Conservation (phyloP, 92 coral and sea anemone genomes). For the Heteractis magnifica region DNA sequence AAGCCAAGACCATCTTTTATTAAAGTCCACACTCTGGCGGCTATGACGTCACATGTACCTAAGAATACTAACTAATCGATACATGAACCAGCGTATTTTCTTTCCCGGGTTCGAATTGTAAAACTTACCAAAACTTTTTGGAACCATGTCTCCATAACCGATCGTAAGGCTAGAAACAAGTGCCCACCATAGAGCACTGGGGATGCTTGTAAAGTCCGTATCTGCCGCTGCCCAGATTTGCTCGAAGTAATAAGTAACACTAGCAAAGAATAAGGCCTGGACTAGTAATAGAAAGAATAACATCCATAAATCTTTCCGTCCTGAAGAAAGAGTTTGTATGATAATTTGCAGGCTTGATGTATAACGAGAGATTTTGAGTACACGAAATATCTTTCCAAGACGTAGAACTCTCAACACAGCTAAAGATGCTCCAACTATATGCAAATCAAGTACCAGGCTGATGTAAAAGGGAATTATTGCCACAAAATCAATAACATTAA, state of each 20-base stretch:
- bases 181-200: constrained; percentile 61
- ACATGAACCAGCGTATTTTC: too few species aligned
- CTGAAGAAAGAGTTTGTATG: constrained; percentile 36
- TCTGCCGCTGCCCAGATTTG: constrained; percentile 43
- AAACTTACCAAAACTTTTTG: constrained; percentile 44
- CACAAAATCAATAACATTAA: constrained; percentile 52
- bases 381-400: constrained; percentile 44
- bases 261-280: constrained; percentile 46
- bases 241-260: constrained; percentile 53
- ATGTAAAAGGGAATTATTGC: constrained; percentile 56
- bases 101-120: background rate
- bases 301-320: constrained; percentile 54
- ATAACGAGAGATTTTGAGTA: constrained; percentile 57
- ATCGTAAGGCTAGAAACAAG: constrained; percentile 39
- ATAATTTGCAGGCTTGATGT: constrained; percentile 45
- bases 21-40: too few species aligned
- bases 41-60: too few species aligned
- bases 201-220: constrained; percentile 44
- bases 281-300: constrained; percentile 44
- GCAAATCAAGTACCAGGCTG: constrained; percentile 21
- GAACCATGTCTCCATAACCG: constrained; percentile 64
- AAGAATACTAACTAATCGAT: too few species aligned
- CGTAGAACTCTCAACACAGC: constrained; percentile 52
- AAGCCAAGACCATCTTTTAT: too few species aligned
- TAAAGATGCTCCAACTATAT: constrained; percentile 11